Conservation (phyloP, 2,888 invertebrate species). For the Hartigia nigra region DNA sequence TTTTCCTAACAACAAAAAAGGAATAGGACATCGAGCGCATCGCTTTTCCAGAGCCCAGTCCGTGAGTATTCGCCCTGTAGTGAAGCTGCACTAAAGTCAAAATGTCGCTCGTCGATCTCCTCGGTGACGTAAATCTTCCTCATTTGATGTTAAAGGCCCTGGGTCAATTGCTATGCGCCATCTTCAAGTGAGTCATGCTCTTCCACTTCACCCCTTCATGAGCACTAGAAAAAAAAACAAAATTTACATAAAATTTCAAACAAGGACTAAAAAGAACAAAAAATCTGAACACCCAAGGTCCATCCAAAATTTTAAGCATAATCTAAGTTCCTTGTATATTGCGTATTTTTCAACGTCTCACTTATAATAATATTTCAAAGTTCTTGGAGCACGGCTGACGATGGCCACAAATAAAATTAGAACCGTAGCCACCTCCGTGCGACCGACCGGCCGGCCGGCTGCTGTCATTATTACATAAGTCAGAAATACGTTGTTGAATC, state of each 20-base stretch:
- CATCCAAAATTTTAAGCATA: not conserved
- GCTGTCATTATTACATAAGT: constrained; percentile 1
- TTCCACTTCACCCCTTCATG: not conserved
- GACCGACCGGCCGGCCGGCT: not conserved
- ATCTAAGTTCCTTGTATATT: not conserved
- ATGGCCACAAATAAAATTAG: constrained; percentile 49
- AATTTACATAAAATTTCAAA: not conserved
- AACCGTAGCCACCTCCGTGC: constrained; percentile 42
- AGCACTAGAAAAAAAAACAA: no score
- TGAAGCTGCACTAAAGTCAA: not conserved
- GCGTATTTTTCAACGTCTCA: not conserved
- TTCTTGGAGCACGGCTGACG: constrained; percentile 19
- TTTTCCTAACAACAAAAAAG: not conserved
- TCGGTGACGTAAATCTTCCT: not conserved
- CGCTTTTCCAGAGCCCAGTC: not conserved
- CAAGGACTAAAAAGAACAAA: not conserved
- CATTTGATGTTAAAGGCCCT: not conserved
- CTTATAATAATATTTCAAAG: not conserved
- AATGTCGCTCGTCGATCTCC: not conserved
- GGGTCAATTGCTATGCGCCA: not conserved
- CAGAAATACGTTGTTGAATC: not conserved
- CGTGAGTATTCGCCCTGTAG: not conserved
- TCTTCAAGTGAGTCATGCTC: not conserved
- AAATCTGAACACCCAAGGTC: not conserved
- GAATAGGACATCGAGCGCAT: not conserved